phyloP scores from a whole-genome alignment of 2,888 invertebrate genomes.

The Thereva unica region DNA sequence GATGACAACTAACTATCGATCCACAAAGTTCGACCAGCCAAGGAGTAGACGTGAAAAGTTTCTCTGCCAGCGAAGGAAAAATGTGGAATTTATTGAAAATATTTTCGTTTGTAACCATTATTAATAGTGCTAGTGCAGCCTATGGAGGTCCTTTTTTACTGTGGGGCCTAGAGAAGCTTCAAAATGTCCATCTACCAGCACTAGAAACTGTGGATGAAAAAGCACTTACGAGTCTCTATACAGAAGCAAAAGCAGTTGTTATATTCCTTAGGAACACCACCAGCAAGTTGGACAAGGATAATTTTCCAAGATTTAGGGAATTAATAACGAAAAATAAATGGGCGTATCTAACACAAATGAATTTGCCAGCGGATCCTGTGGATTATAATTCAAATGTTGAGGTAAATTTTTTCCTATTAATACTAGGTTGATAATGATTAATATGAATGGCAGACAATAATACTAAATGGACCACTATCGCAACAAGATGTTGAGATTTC shows the following conservation, averaged over 20 bases:
- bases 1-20: too few relatives aligned
- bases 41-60: background rate
- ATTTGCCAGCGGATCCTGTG: conserved; percentile 64
- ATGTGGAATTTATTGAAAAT: conserved; percentile 16
- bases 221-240: conserved; percentile 64
- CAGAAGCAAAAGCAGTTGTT: conserved; percentile 63
- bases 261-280: conserved; percentile 66
- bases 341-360: conserved; percentile 64
- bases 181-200: conserved; percentile 60
- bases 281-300: conserved; percentile 61
- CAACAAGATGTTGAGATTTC: conserved; percentile 66
- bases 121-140: conserved; percentile 53
- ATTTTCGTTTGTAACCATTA: conserved; percentile 1
- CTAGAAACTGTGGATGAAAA: conserved; percentile 62
- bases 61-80: conserved; percentile 1
- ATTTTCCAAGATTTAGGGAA: conserved; percentile 63
- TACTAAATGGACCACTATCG: conserved; percentile 63
- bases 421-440: background rate
- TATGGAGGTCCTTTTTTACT: conserved; percentile 66
- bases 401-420: conserved; percentile 50
- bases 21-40: background rate
- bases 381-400: conserved; percentile 66
- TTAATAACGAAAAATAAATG: conserved; percentile 61
- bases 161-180: conserved; percentile 63
- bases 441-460: conserved; percentile 59